A percentile compares a stretch with the other conserved stretches of the same genome.
Conservation (phyloP, 2,113 vertebrate species). For the Serilophus lunatus region DNA sequence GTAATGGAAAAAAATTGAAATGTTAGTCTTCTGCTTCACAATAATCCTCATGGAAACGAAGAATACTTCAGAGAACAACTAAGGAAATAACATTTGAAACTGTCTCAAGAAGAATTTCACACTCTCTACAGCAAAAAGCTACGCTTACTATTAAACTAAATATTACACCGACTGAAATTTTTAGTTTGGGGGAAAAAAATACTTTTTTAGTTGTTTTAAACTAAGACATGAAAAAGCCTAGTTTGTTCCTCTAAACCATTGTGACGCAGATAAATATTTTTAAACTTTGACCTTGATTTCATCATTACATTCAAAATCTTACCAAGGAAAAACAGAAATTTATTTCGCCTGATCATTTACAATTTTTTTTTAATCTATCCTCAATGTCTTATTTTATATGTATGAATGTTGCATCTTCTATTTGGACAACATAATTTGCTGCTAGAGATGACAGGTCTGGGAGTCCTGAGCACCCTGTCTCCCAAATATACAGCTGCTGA, state of each 20-base stretch:
- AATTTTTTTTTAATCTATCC: neutral
- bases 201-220: neutral
- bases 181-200: neutral
- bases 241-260: neutral
- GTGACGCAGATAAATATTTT: neutral
- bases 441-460: neutral
- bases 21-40: neutral
- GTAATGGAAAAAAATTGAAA: neutral
- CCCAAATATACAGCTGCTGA: neutral
- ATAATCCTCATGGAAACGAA: neutral
- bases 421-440: neutral
- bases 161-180: neutral
- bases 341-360: neutral
- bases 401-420: neutral
- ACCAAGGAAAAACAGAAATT: neutral
- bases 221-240: neutral
- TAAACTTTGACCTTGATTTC: neutral
- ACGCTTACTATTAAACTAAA: neutral
- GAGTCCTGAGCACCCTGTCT: neutral
- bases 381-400: neutral
- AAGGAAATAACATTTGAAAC: slow-evolving; percentile 32
- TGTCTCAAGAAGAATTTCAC: slow-evolving; percentile 3
- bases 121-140: neutral
- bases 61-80: neutral
- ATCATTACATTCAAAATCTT: neutral